Base-by-base conservation (phyloP, 2,888 invertebrate genomes). In the Scrobipalpa atriplicella region DNA sequence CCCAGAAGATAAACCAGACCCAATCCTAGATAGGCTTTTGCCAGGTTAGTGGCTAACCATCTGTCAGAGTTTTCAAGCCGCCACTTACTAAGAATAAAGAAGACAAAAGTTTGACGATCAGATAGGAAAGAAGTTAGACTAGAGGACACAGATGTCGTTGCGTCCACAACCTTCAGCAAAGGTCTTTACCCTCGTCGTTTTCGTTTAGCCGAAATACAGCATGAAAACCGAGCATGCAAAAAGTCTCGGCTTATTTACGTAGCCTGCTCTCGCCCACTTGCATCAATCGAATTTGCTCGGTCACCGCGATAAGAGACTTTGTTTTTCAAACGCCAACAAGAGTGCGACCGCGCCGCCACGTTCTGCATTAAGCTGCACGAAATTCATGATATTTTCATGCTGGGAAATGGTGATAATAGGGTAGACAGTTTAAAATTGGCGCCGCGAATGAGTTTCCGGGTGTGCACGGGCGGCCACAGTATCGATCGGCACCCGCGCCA, bases 401-500 rank as follows among this genome's bases (percentile, higher is more conserved):
- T 58, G 74, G 71, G 72, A 73, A 75, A 71, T 72, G 67, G 62
- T 75, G 78, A 74, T 74, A 76, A 73, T 68, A 73, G 66, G 72
- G 72, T 70, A 75, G 74, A 74, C 73, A 73, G 76, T 85, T 89
- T 75, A 79, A 89, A 89, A 85, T 84, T 88, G 79, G 82, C 87
- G 86, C 86, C 79, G 79, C 81, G 79, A 82, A 84, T 78, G 79
- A 82, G 79, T 86, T 88, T 86, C 82, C 77, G 68, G 73, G 73
- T 71, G 75, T 71, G 76, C 77, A 70, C 69, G 70, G 71, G 71
- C 77, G 78, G 76, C 83, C 77, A 82, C 77, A 72, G 71, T 90
- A 91, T 91, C 84, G 91, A 90, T 89, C 87, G 81, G 75, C 78
- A 77, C 82, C 78, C 83, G 80, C 77, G 83, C 82, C 86, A 89